These are phyloP conservation scores for Zosterops lateralis DNA, from an alignment of 2,113 vertebrate species.

Conservation along the genomic window DNA sequence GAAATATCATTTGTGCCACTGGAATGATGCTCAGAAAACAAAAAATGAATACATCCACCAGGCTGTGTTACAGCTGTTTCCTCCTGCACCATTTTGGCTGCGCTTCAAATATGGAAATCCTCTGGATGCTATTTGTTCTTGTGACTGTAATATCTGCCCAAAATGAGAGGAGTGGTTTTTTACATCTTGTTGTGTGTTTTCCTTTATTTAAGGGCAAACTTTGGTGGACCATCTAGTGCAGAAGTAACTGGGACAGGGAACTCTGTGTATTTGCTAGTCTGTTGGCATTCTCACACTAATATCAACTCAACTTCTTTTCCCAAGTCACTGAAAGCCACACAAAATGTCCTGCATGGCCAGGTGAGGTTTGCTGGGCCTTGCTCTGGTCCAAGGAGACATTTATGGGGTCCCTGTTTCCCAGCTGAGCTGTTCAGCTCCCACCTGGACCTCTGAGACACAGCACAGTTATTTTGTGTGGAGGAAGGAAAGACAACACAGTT, in stretches of 20 bases:
- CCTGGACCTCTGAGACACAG: background rate
- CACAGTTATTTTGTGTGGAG: too few species aligned
- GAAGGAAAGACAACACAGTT: background rate
- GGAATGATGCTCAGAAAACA: constrained; percentile 37
- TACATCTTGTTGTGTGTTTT: background rate
- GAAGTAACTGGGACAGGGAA: background rate
- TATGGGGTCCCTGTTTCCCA: background rate
- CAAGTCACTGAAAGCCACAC: background rate
- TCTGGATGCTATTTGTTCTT: background rate
- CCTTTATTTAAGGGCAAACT: background rate
- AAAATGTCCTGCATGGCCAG: background rate
- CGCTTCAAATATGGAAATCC: background rate
- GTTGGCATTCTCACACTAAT: background rate
- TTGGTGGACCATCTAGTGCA: background rate
- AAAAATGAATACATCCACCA: background rate
- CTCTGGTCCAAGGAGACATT: background rate
- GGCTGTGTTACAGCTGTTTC: constrained; percentile 26
- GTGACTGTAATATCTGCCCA: background rate
- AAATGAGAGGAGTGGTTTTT: background rate
- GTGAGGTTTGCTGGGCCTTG: background rate
- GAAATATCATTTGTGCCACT: constrained; percentile 55
- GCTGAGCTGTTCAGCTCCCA: background rate
- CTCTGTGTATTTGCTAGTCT: accelerated
- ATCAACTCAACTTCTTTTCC: background rate
- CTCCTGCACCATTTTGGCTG: background rate